Evolutionary conservation across 2,113 vertebrate genomes (phyloP), one percentile per base, ranked within the genome.

Genomic region (Seriola dumerili): DNA sequence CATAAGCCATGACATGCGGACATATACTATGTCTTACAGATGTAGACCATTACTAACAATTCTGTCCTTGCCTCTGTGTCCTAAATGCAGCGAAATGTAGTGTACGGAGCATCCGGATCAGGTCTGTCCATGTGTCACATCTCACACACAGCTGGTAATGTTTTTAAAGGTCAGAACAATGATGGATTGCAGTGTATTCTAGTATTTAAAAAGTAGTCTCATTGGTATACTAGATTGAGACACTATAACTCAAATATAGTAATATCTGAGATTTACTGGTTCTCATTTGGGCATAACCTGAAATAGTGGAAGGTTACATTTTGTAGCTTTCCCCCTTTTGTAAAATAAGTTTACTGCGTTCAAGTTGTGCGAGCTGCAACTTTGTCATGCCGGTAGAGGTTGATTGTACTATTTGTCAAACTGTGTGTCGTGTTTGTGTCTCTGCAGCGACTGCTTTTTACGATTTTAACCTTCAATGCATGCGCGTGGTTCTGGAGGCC

Each of bases 11-110:
- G 40, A 50, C 16, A 21, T 68, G 38, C 36, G n/a, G 54, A 83
- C 48, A 72, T 70, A 25, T 66, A 42, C 8, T 65, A 6, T 46
- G 38, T 55, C 44, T 40, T 69, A 32, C 42, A 62, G 64, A 68
- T 76, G 32, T n/a, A 48, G 21, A 52, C 23, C 54, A 55, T 78
- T 34, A 21, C 34, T 14, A 8, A 25, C 36, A 17, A 1, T 21
- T 21, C 58, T n/a, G 7, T 74, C 36, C 40, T 58, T 38, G 13
- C n/a, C 12, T 25, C 12, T 19, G 11, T 76, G 71, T 40, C 29
- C 29, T 54, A 34, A 29, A 72, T 34, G 32, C 25, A 59, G 48
- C 23, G 9, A 12, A 14, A 25, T 16, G 7, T 16, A 16, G 12
- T 8, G 19, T 5, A 32, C 57, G 32, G 8, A 59, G 48, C 52